phyloP scores from a whole-genome alignment of 2,113 vertebrate species.

The Eretmochelys imbricata region DNA sequence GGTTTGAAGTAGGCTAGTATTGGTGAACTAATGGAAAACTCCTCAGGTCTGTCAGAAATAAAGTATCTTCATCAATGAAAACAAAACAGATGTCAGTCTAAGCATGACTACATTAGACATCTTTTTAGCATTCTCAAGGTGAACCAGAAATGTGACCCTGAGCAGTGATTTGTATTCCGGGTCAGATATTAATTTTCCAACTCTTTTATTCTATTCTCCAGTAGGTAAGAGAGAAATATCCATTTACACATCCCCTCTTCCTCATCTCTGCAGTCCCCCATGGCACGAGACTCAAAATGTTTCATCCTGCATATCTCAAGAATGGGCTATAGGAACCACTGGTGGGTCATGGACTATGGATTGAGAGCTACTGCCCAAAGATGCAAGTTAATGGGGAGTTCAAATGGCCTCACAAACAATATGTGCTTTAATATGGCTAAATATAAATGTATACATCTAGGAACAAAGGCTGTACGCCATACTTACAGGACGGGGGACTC shows the following conservation, averaged over 20 bases:
- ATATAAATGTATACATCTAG: neutral
- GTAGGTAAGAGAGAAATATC: fast-evolving
- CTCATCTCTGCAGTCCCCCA: neutral
- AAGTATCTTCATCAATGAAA: neutral
- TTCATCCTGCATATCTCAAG: neutral
- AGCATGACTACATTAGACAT: neutral
- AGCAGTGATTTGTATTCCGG: neutral
- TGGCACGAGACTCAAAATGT: neutral
- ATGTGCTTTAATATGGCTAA: neutral
- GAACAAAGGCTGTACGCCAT: neutral
- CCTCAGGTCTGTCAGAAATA: neutral
- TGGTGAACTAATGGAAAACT: neutral
- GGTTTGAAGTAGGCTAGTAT: neutral
- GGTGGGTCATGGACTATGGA: neutral
- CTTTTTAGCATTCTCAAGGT: neutral
- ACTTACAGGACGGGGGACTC: neutral
- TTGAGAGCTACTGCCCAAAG: neutral
- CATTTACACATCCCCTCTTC: neutral
- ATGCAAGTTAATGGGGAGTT: neutral
- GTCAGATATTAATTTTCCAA: neutral
- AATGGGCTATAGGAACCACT: neutral
- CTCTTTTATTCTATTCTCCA: neutral
- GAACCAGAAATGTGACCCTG: neutral
- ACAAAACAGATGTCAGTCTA: neutral
- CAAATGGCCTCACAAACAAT: neutral